Conservation (phyloP, 2,888 invertebrate species). For the Tetranychus piercei region DNA sequence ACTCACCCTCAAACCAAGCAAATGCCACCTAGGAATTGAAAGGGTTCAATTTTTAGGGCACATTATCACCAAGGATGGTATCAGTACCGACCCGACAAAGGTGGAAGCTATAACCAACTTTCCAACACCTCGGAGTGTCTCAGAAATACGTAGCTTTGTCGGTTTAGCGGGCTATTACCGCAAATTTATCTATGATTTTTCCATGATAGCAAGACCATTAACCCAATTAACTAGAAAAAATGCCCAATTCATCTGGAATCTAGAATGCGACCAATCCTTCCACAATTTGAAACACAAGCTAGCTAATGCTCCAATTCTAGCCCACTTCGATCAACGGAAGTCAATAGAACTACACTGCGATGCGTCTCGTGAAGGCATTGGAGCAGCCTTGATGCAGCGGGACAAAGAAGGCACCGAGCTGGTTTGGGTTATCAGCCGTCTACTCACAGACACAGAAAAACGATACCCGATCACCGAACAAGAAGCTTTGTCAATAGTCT, state of each 20-base stretch:
- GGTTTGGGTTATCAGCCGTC: neutral
- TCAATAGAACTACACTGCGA: constrained; percentile 15
- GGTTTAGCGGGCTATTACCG: constrained; percentile 3
- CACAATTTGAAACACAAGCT: neutral
- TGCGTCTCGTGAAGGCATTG: constrained; percentile 8
- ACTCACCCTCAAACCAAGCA: constrained; percentile 8
- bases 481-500: constrained; percentile 9
- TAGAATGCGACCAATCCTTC: neutral
- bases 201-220: neutral
- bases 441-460: neutral
- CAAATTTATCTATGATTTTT: neutral
- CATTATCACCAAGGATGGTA: neutral
- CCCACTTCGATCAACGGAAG: constrained; percentile 11
- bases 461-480: constrained; percentile 12
- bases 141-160: constrained; percentile 7
- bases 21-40: constrained; percentile 3
- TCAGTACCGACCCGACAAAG: constrained; percentile 14
- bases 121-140: constrained; percentile 15
- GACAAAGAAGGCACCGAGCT: neutral
- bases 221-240: neutral
- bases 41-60: constrained; percentile 9
- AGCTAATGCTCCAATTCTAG: neutral
- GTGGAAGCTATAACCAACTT: constrained; percentile 3
- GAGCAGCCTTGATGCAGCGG: neutral
- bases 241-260: neutral